Evolutionary conservation across 1,140 invertebrate genomes (phyloP), one percentile per base, ranked within the genome.

Genomic region (Papilio polyxenes): DNA sequence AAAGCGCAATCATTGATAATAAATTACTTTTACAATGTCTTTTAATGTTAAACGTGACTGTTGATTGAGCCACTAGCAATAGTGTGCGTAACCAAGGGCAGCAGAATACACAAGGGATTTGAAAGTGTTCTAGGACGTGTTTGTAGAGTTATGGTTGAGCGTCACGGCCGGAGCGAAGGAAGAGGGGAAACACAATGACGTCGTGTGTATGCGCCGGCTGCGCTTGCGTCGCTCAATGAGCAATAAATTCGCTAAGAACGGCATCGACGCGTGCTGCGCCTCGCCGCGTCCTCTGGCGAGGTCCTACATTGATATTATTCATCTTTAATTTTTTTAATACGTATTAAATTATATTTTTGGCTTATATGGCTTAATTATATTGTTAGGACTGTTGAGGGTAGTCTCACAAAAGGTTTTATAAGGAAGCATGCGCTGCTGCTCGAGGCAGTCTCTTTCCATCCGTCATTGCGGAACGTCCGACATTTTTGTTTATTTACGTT

Each of bases 151-250:
- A 79, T 79, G 76, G 76, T 78, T 17, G 75, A 23, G 76, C 37
- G 76, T 78, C 76, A 78, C 15, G 76, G 76, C 53, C 76, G 31
- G 76, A 3, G 76, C 31, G 76, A 11, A 8, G 10, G 2, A 15
- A 13, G 23, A 15, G 23, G 6, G 40, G 0, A 31, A 5, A 4
- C 75, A 82, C 82, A 89, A 88, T 87, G 83, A 89, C 82, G 85
- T 89, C 90, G 85, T 92, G 92, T 91, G 91, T 93, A 93, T 93
- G 88, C 92, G 75, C 81, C 81, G 82, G 82, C 83, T 82, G 87
- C 85, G 56, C 79, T 77, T 82, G 65, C 56, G 74, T 80, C 82
- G 83, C 84, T 90, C 87, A 90, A 90, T 91, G 87, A 88, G 90
- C 89, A 92, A 92, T 92, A 92, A 90, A 89, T 75, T 82, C 80